Evolutionary conservation across 1,140 invertebrate genomes (phyloP).

Genomic region (Leptonema lineaticorne): DNA sequence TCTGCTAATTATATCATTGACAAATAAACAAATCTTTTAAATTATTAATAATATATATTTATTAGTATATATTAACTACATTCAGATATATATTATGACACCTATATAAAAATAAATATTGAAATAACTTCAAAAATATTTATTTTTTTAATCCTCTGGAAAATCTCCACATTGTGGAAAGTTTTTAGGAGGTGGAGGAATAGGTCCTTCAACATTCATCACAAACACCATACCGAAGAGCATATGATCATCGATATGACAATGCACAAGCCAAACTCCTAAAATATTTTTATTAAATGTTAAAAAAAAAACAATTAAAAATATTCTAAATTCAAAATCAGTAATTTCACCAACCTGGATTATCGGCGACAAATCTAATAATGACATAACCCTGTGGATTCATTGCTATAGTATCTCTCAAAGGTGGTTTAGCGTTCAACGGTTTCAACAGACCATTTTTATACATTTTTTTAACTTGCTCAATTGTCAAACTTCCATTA

Average conservation of each 20-base stretch:
- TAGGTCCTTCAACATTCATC: not conserved
- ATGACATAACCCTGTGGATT: conserved; percentile 9
- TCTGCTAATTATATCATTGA: too few relatives aligned
- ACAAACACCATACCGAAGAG: conserved; percentile 19
- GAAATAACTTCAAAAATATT: too few relatives aligned
- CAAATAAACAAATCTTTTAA: too few relatives aligned
- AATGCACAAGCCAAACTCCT: conserved; percentile 29
- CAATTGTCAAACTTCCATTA: not conserved
- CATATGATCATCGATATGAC: conserved; percentile 35
- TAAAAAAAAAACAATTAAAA: not conserved
- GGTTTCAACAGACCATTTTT: not conserved
- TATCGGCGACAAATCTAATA: conserved; percentile 21
- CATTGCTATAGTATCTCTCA: conserved; percentile 25
- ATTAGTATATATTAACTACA: too few relatives aligned
- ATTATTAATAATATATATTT: too few relatives aligned
- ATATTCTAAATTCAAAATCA: not conserved
- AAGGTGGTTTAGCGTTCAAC: conserved; percentile 1
- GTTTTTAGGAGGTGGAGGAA: conserved; percentile 6
- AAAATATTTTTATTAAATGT: not conserved
- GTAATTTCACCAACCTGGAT: conserved; percentile 18
- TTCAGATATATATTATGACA: too few relatives aligned
- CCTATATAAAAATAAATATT: too few relatives aligned
- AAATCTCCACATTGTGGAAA: conserved; percentile 30
- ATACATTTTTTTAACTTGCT: conserved; percentile 6
- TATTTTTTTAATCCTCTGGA: too few relatives aligned